phyloP scores from a whole-genome alignment of 2,113 vertebrate genomes.

The Pavo muticus region DNA sequence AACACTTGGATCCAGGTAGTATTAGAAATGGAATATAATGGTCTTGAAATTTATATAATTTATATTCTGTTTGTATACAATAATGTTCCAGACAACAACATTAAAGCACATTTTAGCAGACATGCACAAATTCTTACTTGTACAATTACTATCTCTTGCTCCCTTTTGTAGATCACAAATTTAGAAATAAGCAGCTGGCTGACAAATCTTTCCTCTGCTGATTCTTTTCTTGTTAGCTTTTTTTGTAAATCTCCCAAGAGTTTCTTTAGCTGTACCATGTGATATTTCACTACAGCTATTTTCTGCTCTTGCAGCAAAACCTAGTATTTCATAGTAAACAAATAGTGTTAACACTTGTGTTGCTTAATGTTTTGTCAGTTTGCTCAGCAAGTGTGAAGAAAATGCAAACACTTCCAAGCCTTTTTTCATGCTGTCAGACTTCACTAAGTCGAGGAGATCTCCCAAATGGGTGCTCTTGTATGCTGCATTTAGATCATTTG shows the following conservation, averaged over 20 bases:
- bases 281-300: constrained; percentile 64
- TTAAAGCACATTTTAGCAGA: background rate
- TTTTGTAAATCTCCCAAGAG: constrained; percentile 51
- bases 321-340: constrained; percentile 65
- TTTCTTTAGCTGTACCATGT: constrained; percentile 58
- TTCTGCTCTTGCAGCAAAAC: constrained; percentile 50
- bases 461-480: constrained; percentile 36
- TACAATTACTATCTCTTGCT: too few species aligned
- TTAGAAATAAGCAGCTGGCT: constrained; percentile 29
- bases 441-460: constrained; percentile 31
- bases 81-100: background rate
- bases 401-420: constrained; percentile 66
- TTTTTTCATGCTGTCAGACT: constrained; percentile 71
- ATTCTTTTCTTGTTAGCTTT: constrained; percentile 57
- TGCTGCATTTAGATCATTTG: constrained; percentile 6
- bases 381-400: constrained; percentile 66
- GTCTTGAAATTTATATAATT: background rate
- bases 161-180: background rate
- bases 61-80: background rate
- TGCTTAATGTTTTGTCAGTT: constrained; percentile 68
- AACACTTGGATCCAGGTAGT: background rate
- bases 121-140: background rate
- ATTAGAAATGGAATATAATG: background rate
- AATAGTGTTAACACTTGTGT: constrained; percentile 69
- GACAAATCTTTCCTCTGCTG: constrained; percentile 13